Evolutionary conservation across 2,888 invertebrate species (phyloP).

Genomic region (Catonia carolina): DNA sequence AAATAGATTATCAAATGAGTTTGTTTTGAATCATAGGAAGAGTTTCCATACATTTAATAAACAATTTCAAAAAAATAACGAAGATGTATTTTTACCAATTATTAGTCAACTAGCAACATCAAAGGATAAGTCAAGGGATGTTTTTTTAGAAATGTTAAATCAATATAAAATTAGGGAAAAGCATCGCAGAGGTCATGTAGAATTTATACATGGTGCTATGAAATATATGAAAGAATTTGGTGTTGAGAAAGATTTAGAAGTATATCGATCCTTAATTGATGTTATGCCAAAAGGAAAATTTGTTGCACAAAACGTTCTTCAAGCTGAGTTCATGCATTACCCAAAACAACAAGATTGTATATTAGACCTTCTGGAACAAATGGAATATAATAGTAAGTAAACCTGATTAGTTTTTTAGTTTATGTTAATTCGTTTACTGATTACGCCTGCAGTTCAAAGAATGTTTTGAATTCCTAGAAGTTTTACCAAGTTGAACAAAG

Average conservation of each 20-base stretch:
- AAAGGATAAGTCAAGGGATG: conserved; percentile 38
- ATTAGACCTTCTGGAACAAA: conserved; percentile 83
- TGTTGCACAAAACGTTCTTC: conserved; percentile 72
- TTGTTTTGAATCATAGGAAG: too few species aligned
- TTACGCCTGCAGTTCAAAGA: too few species aligned
- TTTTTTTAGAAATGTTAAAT: conserved; percentile 37
- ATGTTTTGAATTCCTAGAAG: too few species aligned
- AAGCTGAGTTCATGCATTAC: conserved; percentile 87
- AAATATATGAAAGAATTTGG: conserved; percentile 83
- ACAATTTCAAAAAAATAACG: too few species aligned
- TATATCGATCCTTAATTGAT: conserved; percentile 78
- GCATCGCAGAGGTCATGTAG: conserved; percentile 78
- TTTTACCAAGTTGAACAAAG: too few species aligned
- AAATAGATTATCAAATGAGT: too few species aligned
- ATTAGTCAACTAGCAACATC: conserved; percentile 34
- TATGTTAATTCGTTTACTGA: too few species aligned
- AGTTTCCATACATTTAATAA: too few species aligned
- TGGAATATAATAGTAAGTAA: conserved; percentile 79
- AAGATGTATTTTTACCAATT: conserved; percentile 7
- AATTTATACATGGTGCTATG: conserved; percentile 88
- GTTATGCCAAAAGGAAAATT: conserved; percentile 85
- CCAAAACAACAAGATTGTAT: conserved; percentile 94
- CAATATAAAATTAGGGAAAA: conserved; percentile 63
- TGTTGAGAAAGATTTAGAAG: conserved; percentile 77
- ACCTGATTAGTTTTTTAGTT: too few species aligned